phyloP scores from a whole-genome alignment of 2,797 vertebrate genomes.

The Rhadinocentrus ornatus region DNA sequence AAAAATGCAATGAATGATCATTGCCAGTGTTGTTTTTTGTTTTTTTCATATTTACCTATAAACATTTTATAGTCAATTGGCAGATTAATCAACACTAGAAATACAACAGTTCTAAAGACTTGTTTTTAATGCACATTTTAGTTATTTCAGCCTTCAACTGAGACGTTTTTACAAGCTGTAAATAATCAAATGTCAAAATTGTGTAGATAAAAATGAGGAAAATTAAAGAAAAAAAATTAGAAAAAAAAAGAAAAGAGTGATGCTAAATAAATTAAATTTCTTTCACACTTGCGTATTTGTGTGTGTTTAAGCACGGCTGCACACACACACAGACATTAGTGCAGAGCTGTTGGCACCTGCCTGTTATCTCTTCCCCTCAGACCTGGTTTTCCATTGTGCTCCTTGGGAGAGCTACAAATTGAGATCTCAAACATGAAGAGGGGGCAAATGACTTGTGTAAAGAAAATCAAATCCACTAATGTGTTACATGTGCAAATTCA shows the following conservation, averaged over 20 bases:
- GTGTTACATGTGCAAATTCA: constrained; percentile 74
- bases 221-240: constrained; percentile 2
- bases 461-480: constrained; percentile 71
- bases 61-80: not conserved
- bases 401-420: constrained; percentile 81
- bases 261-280: constrained; percentile 13
- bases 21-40: not conserved
- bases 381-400: constrained; percentile 77
- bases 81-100: not conserved
- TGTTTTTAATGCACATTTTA: not conserved
- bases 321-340: constrained; percentile 24
- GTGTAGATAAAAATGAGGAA: not conserved
- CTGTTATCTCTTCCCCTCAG: constrained; percentile 81
- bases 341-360: constrained; percentile 77
- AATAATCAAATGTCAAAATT: not conserved
- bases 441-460: constrained; percentile 72
- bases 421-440: constrained; percentile 82
- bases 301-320: not conserved
- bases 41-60: too few species aligned
- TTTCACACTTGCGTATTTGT: constrained; percentile 24
- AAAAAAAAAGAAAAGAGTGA: constrained; percentile 19
- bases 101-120: not conserved
- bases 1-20: not conserved
- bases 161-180: not conserved
- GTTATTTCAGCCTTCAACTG: constrained; percentile 4